Evolutionary conservation across 2,797 vertebrate genomes (phyloP), one percentile per base, ranked within the genome.

Genomic region (Hybognathus amarus): DNA sequence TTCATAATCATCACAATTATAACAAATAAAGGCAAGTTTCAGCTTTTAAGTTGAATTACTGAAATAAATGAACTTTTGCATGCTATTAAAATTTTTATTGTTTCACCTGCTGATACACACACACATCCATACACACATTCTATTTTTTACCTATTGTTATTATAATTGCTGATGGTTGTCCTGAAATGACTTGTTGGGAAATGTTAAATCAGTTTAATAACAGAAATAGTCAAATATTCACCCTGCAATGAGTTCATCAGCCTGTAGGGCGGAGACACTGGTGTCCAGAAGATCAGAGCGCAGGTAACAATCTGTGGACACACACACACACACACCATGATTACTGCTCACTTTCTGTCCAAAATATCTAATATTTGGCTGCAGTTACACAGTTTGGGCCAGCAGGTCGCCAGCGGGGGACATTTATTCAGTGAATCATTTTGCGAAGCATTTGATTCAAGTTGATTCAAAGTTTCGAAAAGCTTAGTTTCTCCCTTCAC

Each of bases 181-280:
- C 52, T 54, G 52, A 10, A 54, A 54, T 54, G 52, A 9, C 52
- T 3, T 2, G 18, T 22, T 54, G 3, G 52, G 20, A 54, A 27
- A 5, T 5, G 5, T 27, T 27, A 27, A 61, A 61, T 27, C n/a
- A 47, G 13, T 15, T 38, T 5, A 38, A 45, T n/a, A 40, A 42
- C 9, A 80, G 38, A 45, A 47, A 18, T 5, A 75, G 30, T 38
- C 2, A 36, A 42, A 83, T 77, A 87, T 89, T 69, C 89, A 95
- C 95, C 94, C 93, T 10, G 93, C 91, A 33, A 96, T 91, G 82
- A 92, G 90, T 85, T 94, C 84, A 71, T 95, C 93, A 56, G 94
- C 94, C 89, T 93, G 90, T 13, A 85, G 68, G 74, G 94, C 88
- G 0, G 93, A 93, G 82, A 95, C 93, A 12, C 91, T 91, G 42